A percentile compares a stretch with the other conserved stretches of the same genome.
Conservation (phyloP, 2,888 invertebrate genomes). For the Pyrgus malvae region DNA sequence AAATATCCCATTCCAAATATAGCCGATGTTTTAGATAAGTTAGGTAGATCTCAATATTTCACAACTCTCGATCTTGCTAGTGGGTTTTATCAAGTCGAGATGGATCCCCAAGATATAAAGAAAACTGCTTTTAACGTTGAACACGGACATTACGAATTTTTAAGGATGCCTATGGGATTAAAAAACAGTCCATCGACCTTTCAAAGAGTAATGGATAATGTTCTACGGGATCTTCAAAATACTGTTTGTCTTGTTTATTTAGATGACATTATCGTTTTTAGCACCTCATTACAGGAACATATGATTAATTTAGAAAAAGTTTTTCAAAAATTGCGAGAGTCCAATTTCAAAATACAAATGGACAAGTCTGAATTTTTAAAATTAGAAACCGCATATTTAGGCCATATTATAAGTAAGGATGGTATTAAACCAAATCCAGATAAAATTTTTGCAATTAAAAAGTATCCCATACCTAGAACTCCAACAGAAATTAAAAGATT, state of each 20-base stretch:
- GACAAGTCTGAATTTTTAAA: too few species aligned
- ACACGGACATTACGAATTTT: slow-evolving; percentile 23
- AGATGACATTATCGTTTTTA: slow-evolving; percentile 16
- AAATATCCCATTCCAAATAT: too few species aligned
- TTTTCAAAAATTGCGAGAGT: slow-evolving; percentile 28
- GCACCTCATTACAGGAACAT: slow-evolving; percentile 25
- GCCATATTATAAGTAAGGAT: slow-evolving; percentile 3
- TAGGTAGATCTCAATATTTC: slow-evolving; percentile 37
- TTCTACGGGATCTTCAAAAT: slow-evolving; percentile 13
- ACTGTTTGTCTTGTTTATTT: background rate
- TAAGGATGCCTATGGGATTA: slow-evolving; percentile 23
- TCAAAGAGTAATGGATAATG: slow-evolving; percentile 25
- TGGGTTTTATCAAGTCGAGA: slow-evolving; percentile 30
- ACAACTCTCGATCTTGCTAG: slow-evolving; percentile 33
- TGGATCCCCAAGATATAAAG: slow-evolving; percentile 12
- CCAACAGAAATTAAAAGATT: background rate
- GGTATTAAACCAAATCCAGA: background rate
- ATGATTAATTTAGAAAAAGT: slow-evolving; percentile 27
- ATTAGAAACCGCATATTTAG: too few species aligned
- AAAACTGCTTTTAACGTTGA: slow-evolving; percentile 31
- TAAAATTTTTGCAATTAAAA: background rate
- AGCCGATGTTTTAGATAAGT: too few species aligned
- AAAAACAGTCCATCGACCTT: too few species aligned
- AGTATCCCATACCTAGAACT: background rate
- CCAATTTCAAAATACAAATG: slow-evolving; percentile 34